Evolutionary conservation across 2,113 vertebrate genomes (phyloP).

Genomic region (Takifugu bimaculatus): DNA sequence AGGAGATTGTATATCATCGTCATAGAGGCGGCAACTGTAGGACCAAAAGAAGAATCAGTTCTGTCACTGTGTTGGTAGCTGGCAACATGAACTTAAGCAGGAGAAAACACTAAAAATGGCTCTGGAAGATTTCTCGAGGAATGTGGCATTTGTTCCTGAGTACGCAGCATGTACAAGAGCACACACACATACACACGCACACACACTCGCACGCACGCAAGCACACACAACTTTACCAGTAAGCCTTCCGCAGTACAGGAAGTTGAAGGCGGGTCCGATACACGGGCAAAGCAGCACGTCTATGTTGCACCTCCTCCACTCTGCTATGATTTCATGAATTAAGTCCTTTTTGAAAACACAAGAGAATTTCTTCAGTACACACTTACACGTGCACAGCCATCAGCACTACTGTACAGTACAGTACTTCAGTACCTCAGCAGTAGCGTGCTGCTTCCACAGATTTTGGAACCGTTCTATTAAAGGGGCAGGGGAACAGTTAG

Average conservation of each 20-base stretch:
- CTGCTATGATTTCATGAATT: slow-evolving; percentile 70
- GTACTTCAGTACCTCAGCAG: slow-evolving; percentile 69
- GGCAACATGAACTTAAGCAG: too few species aligned
- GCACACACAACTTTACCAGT: slow-evolving; percentile 62
- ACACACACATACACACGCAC: too few species aligned
- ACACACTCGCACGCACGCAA: background rate
- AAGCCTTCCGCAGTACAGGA: slow-evolving; percentile 63
- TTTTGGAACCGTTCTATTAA: slow-evolving; percentile 70
- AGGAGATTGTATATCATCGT: slow-evolving; percentile 81
- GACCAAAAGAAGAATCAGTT: background rate
- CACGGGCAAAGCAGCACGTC: slow-evolving; percentile 89
- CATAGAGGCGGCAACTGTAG: slow-evolving; percentile 68
- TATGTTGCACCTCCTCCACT: slow-evolving; percentile 79
- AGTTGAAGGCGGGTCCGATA: slow-evolving; percentile 81
- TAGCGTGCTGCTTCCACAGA: slow-evolving; percentile 77
- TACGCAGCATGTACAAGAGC: too few species aligned
- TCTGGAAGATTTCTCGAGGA: too few species aligned
- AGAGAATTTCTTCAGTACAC: background rate
- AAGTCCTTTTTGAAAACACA: slow-evolving; percentile 73
- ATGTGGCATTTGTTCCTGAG: too few species aligned
- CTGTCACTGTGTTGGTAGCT: background rate
- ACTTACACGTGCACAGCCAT: background rate
- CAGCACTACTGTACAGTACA: background rate
- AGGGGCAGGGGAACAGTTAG: slow-evolving; percentile 1
- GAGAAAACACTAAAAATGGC: too few species aligned